Evolutionary conservation across 2,888 invertebrate genomes (phyloP), one percentile per base, ranked within the genome.

Genomic region (Baronia brevicornis): DNA sequence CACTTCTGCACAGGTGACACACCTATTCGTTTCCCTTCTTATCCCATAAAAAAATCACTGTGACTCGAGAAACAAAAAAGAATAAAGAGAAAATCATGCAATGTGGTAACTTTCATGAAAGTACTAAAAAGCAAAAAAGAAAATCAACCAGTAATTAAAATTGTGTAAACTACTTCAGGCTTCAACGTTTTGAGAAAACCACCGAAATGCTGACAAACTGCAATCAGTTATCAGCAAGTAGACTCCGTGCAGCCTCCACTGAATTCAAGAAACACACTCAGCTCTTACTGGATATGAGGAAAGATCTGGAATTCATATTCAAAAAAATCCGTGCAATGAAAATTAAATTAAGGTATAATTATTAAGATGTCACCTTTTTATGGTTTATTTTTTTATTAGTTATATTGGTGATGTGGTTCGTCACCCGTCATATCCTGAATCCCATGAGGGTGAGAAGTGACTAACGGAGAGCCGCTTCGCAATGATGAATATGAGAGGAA

Each of bases 191-290:
- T 79, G 98, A 98, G 63, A 98, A 98, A 72, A 98, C 98, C 0
- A 99, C 98, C 60, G 98, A 99, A 84, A 99, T 98, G 98, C 79
- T 99, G 14, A 91, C 95, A 5, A 98, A 98, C 68, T 98, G 98
- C 65, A 97, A 97, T 70, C 93, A 95, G 8, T 72, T 99, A n/a
- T 96, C 97, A 1, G 91, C 93, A 2, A 91, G 91, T 42, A 88
- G 98, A 5, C 87, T 96, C 31, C 93, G 95, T 57, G 90, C 89
- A 9, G 96, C 97, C 0, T 91, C 90, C 4, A 89, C 89, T 0
- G 97, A 98, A 60, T 96, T 98, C 54, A 95, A 93, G 56, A 92
- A 92, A 48, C 97, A 98, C 61, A 95, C 95, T 0, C 91, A 91
- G 38, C 84, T 96, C 1, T 82, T 98, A 1, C 74, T 89, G 4